Evolutionary conservation across 2,113 vertebrate species (phyloP).

Genomic region (Austrofundulus limnaeus): DNA sequence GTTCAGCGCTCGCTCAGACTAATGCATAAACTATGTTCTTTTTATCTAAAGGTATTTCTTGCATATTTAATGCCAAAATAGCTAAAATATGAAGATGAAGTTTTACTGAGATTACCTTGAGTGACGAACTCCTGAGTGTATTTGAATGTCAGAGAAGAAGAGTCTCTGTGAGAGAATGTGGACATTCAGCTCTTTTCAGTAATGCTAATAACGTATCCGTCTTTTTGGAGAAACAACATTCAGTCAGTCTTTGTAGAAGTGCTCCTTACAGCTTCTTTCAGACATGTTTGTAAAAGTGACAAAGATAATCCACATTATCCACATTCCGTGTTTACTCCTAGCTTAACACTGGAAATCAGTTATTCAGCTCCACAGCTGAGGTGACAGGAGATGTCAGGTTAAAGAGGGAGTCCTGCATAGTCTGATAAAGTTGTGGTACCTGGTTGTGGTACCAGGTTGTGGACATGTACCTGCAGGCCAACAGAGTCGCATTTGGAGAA

Average conservation of each 20-base stretch:
- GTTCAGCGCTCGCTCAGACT: conserved; percentile 35
- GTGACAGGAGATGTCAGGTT: no score
- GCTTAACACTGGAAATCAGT: not conserved
- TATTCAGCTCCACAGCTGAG: no score
- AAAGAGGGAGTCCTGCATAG: no score
- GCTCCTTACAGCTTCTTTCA: not conserved
- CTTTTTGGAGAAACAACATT: not conserved
- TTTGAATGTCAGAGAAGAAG: conserved; percentile 31
- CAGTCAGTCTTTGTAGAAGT: not conserved
- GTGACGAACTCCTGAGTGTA: conserved; percentile 19
- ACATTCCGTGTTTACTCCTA: not conserved
- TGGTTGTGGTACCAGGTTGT: no score
- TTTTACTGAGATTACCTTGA: conserved; percentile 13
- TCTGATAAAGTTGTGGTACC: no score
- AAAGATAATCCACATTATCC: not conserved
- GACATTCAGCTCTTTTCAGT: not conserved
- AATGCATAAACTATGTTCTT: conserved; percentile 72
- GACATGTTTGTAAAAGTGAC: not conserved
- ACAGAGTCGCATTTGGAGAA: no score
- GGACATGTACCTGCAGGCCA: no score
- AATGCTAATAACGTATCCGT: not conserved
- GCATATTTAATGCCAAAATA: conserved; percentile 57
- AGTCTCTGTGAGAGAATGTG: conserved; percentile 6
- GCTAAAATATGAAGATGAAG: conserved; percentile 24
- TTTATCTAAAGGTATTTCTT: conserved; percentile 51